Percentiles rank a stretch among this genome's conserved stretches.
These are phyloP conservation scores for Corydoras maculifer DNA, from an alignment of 2,113 vertebrate genomes.

Conservation along the genomic window DNA sequence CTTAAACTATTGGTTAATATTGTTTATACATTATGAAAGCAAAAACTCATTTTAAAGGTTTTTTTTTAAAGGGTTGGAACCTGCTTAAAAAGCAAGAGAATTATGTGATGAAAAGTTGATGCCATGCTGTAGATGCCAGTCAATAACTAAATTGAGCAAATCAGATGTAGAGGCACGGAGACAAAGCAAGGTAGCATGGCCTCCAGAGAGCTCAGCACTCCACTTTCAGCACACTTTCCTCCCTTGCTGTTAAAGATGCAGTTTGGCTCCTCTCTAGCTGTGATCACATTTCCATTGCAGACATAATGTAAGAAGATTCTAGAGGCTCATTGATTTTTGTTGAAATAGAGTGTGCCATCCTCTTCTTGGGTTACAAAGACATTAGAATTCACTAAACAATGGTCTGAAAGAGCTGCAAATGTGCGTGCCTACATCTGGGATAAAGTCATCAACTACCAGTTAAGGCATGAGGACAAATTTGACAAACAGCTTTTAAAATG, in stretches of 20 bases:
- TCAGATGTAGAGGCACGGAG: constrained; percentile 23
- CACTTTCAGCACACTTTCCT: constrained; percentile 6
- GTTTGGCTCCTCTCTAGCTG: constrained; percentile 5
- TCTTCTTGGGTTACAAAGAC: constrained; percentile 36
- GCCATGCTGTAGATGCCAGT: constrained; percentile 4
- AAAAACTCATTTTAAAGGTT: too few species aligned
- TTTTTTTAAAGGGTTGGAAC: too few species aligned
- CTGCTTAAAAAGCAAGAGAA: too few species aligned
- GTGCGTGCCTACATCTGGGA: constrained; percentile 8
- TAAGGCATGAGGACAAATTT: too few species aligned
- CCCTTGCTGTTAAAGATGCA: constrained; percentile 26
- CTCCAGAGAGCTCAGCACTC: constrained; percentile 5
- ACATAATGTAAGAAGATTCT: constrained; percentile 17
- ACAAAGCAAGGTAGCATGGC: not conserved
- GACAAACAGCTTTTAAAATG: too few species aligned
- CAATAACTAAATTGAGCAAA: constrained; percentile 29
- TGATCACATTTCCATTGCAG: constrained; percentile 26
- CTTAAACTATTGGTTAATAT: too few species aligned
- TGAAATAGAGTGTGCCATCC: constrained; percentile 22
- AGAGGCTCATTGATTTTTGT: constrained; percentile 22
- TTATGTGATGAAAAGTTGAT: not conserved
- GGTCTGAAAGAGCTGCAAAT: not conserved
- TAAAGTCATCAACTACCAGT: constrained; percentile 16
- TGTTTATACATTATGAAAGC: too few species aligned
- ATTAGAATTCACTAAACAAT: not conserved